Percentiles rank a stretch among this genome's conserved stretches.
phyloP scores from a whole-genome alignment of 2,888 invertebrate genomes.

The Cremastinae sp. region DNA sequence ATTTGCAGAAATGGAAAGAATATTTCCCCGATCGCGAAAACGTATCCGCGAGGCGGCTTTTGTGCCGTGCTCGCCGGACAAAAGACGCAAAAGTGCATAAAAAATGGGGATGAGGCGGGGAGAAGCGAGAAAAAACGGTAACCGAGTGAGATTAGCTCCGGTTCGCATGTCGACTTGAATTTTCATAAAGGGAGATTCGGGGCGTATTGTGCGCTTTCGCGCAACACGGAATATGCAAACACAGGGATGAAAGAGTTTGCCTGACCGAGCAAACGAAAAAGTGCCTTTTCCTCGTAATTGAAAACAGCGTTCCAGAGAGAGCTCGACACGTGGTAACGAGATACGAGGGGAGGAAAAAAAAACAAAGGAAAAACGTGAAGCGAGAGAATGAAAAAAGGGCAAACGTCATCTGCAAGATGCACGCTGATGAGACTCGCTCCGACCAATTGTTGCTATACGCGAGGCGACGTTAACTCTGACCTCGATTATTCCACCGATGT shows the following conservation, averaged over 20 bases:
- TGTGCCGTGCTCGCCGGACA: not conserved
- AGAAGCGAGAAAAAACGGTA: slow-evolving; percentile 6
- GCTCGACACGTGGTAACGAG: slow-evolving; percentile 3
- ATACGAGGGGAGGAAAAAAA: not conserved
- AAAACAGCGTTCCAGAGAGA: slow-evolving; percentile 12
- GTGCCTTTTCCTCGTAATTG: slow-evolving; percentile 23
- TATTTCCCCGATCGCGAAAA: slow-evolving; percentile 23
- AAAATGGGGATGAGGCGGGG: not conserved
- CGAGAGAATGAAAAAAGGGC: slow-evolving; percentile 3
- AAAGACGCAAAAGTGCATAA: slow-evolving; percentile 27
- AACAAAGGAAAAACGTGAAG: not conserved
- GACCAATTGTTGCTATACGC: slow-evolving; percentile 29
- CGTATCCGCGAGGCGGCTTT: not conserved
- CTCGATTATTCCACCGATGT: not conserved
- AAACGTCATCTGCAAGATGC: not conserved
- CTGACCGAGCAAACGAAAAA: not conserved
- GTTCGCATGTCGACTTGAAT: slow-evolving; percentile 37
- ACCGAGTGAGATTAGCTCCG: slow-evolving; percentile 26
- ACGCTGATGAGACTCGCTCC: not conserved
- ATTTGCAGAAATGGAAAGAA: slow-evolving; percentile 20
- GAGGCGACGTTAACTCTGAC: slow-evolving; percentile 8
- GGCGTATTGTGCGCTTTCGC: not conserved
- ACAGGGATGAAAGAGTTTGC: slow-evolving; percentile 1
- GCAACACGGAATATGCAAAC: not conserved
- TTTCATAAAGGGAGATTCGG: slow-evolving; percentile 37